Evolutionary conservation across 2,888 invertebrate genomes (phyloP).

Genomic region (Mimachlamys varia): DNA sequence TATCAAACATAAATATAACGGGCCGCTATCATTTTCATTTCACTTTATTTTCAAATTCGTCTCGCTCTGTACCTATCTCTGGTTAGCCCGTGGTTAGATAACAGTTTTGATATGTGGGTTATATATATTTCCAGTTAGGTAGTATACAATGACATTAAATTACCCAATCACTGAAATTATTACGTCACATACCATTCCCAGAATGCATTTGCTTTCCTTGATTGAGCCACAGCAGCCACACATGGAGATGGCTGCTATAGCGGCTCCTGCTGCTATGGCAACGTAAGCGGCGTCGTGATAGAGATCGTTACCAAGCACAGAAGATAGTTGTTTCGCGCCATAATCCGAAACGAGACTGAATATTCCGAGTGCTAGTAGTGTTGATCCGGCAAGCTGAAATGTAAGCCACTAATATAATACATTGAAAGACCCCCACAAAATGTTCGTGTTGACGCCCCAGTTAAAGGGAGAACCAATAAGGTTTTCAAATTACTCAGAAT

Average conservation of each 20-base stretch:
- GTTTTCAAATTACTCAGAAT: too few species aligned
- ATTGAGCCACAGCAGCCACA: conserved; percentile 65
- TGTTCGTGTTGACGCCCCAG: too few species aligned
- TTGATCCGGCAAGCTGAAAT: conserved; percentile 60
- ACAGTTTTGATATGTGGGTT: too few species aligned
- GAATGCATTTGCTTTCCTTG: conserved; percentile 60
- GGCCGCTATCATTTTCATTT: too few species aligned
- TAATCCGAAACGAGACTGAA: conserved; percentile 65
- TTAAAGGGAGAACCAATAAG: too few species aligned
- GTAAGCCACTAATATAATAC: background rate
- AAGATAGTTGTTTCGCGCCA: conserved; percentile 62
- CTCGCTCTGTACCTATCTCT: too few species aligned
- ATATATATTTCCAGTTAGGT: too few species aligned
- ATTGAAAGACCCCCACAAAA: background rate
- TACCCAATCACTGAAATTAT: too few species aligned
- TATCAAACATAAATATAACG: too few species aligned
- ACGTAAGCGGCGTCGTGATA: conserved; percentile 64
- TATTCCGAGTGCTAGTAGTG: conserved; percentile 61
- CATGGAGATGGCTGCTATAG: conserved; percentile 61
- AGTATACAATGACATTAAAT: too few species aligned
- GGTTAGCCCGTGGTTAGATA: too few species aligned
- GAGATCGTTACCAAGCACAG: conserved; percentile 62
- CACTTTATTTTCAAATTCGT: too few species aligned
- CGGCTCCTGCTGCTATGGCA: conserved; percentile 59
- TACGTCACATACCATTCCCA: conserved; percentile 57